A percentile compares a stretch with the other conserved stretches of the same genome.
phyloP scores from a whole-genome alignment of 2,888 invertebrate genomes.

The Sarcophaga variegata region DNA sequence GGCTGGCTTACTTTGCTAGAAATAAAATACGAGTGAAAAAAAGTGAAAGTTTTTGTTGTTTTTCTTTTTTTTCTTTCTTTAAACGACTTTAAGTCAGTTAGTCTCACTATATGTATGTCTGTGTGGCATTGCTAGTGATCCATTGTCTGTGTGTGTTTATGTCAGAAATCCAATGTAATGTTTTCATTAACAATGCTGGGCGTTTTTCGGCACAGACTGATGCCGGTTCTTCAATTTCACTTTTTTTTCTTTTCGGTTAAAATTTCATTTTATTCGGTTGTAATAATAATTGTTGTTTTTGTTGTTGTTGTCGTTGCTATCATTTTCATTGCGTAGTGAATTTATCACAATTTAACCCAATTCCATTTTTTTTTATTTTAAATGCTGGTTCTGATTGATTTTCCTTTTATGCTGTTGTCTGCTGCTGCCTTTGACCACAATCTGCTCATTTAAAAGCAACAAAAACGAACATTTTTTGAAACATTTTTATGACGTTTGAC shows the following conservation, averaged over 20 bases:
- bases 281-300: not conserved
- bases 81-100: not conserved
- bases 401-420: not conserved
- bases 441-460: not conserved
- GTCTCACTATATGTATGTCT: not conserved
- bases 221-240: conserved; percentile 46
- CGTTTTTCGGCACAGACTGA: not conserved
- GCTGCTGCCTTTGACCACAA: not conserved
- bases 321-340: conserved; percentile 39
- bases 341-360: conserved; percentile 65
- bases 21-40: not conserved
- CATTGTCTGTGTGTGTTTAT: not conserved
- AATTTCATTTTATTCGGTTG: conserved; percentile 34
- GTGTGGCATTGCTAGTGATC: not conserved
- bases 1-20: not conserved
- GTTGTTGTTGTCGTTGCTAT: conserved; percentile 23
- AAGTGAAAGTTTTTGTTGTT: not conserved
- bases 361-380: conserved; percentile 42
- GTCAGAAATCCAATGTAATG: not conserved
- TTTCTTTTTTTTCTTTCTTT: not conserved
- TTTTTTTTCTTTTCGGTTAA: not conserved
- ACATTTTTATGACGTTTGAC: conserved; percentile 57
- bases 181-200: not conserved
- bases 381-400: conserved; percentile 31
- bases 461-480: not conserved